Evolutionary conservation across 2,888 invertebrate genomes (phyloP), one percentile per base, ranked within the genome.

Genomic region (Drosophila bunnanda): DNA sequence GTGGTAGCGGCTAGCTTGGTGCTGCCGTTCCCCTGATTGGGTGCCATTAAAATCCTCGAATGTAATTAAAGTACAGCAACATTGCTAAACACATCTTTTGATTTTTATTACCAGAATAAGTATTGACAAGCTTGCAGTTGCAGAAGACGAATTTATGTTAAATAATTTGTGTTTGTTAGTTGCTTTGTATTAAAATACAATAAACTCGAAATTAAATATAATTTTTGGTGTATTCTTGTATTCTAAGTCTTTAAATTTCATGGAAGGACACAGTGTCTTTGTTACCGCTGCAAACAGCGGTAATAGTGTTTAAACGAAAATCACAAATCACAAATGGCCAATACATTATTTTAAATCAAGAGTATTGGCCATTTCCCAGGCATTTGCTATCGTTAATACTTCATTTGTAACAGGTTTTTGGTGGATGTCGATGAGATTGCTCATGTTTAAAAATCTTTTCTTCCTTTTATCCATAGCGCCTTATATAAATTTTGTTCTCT

Each of bases 21-120:
- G 53, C 38, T 64, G 69, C 50, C 75, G 6, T 60, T 54, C 8
- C 32, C 15, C 15, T 5, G 15, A 32, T n/a, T 10, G 41, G 22
- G 72, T 82, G 77, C 75, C 86, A 85, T 75, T 30, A 25, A 48
- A 46, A 58, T 48, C 65, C 64, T 34, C 41, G 34, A 65, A 64
- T 64, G 25, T 41, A 48, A 41, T 48, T 17, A 12, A 25, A 15
- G 25, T 15, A 2, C 22, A 28, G 22, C 17, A 32, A 32, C 12
- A 43, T 30, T n/a, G 34, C 36, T 12, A 1, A 44, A 46, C 28
- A 28, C 28, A 17, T 30, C 28, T 28, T n/a, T 48, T 48, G 17
- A 30, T 48, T 48, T 12, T 15, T 44, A 25, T 44, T 50, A 41
- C 50, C 32, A 22, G 20, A 52, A 52, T 1, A 48, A 43, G 22